Evolutionary conservation across 1,140 invertebrate species (phyloP), one percentile per base, ranked within the genome.

Genomic region (Saxidomus purpurata): DNA sequence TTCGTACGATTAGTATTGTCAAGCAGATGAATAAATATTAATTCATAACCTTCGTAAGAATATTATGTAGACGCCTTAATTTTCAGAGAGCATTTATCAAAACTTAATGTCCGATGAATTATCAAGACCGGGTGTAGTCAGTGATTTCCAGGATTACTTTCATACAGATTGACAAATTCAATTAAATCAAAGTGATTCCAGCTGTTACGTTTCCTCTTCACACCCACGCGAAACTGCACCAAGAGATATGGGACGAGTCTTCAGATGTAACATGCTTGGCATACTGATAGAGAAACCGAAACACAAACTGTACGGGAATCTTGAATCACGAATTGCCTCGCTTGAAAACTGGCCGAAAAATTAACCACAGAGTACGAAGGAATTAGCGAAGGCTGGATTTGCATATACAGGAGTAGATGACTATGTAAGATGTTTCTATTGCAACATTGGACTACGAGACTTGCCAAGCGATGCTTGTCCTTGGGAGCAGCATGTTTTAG

Each of bases 381-480:
- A 80, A 3, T 8, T 47, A 43, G 86, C 89, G 0, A 86, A 89
- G 28, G 92, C 92, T 36, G 92, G 93, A n/a, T 91, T 94, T 67
- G 90, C 80, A 38, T 93, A 92, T 87, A 52, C 91, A 38, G 79
- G 55, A 34, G 22, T 25, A 8, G 25, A 40, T 31, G 49, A 81
- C 31, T 31, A 25, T 61, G 55, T 55, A 34, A 28, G 28, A 34
- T 61, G 31, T 61, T 55, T 59, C 59, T 34, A 49, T 38, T 59
- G 55, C 15, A n/a, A 25, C 19, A 71, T 38, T 2, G 67, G 67
- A 19, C 34, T 71, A 19, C 1, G 15, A 19, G 67, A 71, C 36
- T 71, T 31, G 67, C 36, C 67, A 19, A 15, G 19, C 17, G 31
- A 28, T 28, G 67, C 67, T 1, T 71, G 67, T 71, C 67, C 67